Base-by-base conservation (phyloP, 2,888 invertebrate species). In the Coremacera marginata region DNA sequence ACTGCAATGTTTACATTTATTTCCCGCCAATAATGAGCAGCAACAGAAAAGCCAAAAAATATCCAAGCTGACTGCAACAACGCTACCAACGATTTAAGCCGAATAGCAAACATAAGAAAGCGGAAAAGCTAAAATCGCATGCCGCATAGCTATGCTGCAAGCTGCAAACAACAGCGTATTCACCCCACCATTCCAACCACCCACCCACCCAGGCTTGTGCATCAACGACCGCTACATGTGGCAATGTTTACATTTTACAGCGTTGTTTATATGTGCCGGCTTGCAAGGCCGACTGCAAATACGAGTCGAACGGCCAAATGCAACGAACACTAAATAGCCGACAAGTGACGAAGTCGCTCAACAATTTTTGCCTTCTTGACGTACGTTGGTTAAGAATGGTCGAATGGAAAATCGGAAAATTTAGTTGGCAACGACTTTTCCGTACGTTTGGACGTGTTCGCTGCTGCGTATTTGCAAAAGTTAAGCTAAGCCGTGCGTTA, bases 201-300 rank as follows among this genome's bases (percentile, higher is more conserved):
- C 52, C 51, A 75, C 55, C 77, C 60, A 77, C 27, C 62, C 79
- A 80, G 81, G 81, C 31, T 3, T 44, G 11, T 44, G n/a, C 68
- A 72, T n/a, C 71, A 77, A 72, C 27, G 57, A 72, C 34, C 65
- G 34, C 34, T 8, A 9, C 68, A 34, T 11, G 34, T 51, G 52
- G 65, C 78, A 80, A 80, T 86, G 86, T 87, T 86, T 85, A 86
- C 86, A 84, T 84, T 85, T 84, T 83, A 83, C 62, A 76, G 68
- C 68, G 62, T 80, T 80, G 81, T 83, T 82, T 82, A 82, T 82
- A 81, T 81, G 79, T 81, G 81, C 81, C 81, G 82, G 81, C 80
- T 75, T 25, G 52, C 74, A 75, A 75, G 19, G 75, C 37, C 70
- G 75, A 68, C 65, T 68, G 70, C 60, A 37, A 70, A 70, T 49